Percentiles rank a stretch among this genome's conserved stretches.
Evolutionary conservation across 92 coral and sea anemone species (phyloP).

Genomic region (Actinostola sp.): DNA sequence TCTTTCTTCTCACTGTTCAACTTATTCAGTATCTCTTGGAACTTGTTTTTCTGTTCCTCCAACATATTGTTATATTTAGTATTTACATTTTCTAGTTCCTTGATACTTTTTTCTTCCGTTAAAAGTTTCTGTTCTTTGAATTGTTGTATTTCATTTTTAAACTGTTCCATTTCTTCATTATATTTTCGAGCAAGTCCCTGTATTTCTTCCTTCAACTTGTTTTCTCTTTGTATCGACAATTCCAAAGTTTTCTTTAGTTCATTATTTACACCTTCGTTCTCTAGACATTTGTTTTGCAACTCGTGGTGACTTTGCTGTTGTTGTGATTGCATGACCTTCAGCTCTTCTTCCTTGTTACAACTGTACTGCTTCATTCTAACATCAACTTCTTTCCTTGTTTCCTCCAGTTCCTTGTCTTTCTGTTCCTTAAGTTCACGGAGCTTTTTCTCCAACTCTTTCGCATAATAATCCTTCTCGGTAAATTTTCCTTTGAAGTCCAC

Average conservation of each 20-base stretch:
- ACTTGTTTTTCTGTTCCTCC: conserved; percentile 38
- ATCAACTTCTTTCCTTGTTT: conserved; percentile 58
- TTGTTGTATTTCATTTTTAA: conserved; percentile 58
- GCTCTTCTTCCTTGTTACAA: conserved; percentile 72
- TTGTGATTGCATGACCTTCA: conserved; percentile 69
- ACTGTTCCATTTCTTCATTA: conserved; percentile 49
- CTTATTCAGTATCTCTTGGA: conserved; percentile 40
- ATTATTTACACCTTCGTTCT: conserved; percentile 55
- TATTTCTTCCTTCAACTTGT: conserved; percentile 50
- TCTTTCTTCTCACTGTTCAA: conserved; percentile 63
- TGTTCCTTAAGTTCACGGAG: conserved; percentile 68
- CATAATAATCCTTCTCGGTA: conserved; percentile 85
- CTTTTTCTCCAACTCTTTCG: conserved; percentile 85
- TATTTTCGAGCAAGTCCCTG: conserved; percentile 43
- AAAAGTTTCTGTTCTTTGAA: conserved; percentile 65
- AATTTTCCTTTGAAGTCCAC: conserved; percentile 83
- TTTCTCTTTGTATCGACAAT: conserved; percentile 51
- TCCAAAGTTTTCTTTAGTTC: conserved; percentile 71
- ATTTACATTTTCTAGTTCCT: conserved; percentile 35
- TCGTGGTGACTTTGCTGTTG: conserved; percentile 64
- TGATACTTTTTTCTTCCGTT: conserved; percentile 71
- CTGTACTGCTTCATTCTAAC: conserved; percentile 45
- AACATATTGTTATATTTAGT: conserved; percentile 33
- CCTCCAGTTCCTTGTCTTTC: conserved; percentile 76
- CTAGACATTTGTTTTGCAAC: conserved; percentile 44